Evolutionary conservation across 2,113 vertebrate genomes (phyloP).

Genomic region (Chroicocephalus ridibundus): DNA sequence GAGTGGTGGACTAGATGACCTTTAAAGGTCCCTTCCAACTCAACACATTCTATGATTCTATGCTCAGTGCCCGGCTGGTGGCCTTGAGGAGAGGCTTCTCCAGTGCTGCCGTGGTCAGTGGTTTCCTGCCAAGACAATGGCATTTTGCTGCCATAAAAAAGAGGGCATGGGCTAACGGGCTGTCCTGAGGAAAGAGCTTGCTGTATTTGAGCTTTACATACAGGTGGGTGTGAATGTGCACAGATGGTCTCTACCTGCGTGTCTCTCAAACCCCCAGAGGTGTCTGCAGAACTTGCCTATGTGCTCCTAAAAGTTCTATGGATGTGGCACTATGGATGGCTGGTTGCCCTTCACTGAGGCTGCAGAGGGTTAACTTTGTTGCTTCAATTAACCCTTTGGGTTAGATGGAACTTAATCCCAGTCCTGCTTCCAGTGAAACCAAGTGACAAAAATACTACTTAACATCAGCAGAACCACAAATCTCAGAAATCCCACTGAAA

Average conservation of each 20-base stretch:
- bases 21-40: too few relatives aligned
- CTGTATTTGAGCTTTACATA: neutral
- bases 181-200: neutral
- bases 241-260: neutral
- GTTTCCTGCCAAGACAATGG: neutral
- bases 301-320: neutral
- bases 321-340: neutral
- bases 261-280: too few relatives aligned
- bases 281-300: neutral
- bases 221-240: neutral
- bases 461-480: neutral
- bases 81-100: neutral
- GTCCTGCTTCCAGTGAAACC: neutral
- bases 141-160: neutral
- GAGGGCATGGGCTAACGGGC: neutral
- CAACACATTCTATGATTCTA: too few relatives aligned
- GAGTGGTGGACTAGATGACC: too few relatives aligned
- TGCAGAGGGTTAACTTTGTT: neutral
- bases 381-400: neutral
- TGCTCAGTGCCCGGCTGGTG: rapidly evolving
- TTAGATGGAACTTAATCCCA: neutral
- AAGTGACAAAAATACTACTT: neutral
- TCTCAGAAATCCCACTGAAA: neutral
- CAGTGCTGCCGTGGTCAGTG: neutral
- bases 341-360: neutral